phyloP scores from a whole-genome alignment of 2,888 invertebrate species.

The Pantelozetes paolii region DNA sequence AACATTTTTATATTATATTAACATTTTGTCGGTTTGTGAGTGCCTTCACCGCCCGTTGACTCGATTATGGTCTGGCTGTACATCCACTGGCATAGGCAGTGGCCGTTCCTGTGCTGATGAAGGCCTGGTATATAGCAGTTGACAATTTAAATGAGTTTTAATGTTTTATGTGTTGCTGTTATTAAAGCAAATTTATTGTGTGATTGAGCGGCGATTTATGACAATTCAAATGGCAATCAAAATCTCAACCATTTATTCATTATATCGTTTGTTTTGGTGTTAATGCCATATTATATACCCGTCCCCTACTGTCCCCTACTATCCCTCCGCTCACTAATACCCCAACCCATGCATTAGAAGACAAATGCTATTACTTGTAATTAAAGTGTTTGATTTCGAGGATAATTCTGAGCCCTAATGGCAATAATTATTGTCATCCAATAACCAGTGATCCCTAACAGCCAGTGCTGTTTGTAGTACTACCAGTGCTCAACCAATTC shows the following conservation, averaged over 20 bases:
- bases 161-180: neutral
- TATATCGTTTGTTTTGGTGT: neutral
- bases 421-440: neutral
- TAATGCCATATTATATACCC: neutral
- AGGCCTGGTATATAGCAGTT: neutral
- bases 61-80: neutral
- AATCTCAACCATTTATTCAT: neutral
- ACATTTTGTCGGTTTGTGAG: conserved; percentile 4
- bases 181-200: conserved; percentile 14
- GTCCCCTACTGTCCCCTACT: neutral
- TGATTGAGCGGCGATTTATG: neutral
- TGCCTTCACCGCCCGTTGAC: conserved; percentile 12
- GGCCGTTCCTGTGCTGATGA: neutral
- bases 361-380: neutral
- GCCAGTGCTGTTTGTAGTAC: neutral
- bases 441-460: no score
- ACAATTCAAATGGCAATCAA: neutral
- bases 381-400: neutral
- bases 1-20: neutral
- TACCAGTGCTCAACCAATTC: conserved; percentile 4
- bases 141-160: conserved; percentile 2
- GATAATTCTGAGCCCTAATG: neutral
- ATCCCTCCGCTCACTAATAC: no score
- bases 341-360: neutral
- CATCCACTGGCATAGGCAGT: no score